Percentiles rank a stretch among this genome's conserved stretches.
Evolutionary conservation across 1,140 invertebrate species (phyloP).

Genomic region (Lepidurus couesii): DNA sequence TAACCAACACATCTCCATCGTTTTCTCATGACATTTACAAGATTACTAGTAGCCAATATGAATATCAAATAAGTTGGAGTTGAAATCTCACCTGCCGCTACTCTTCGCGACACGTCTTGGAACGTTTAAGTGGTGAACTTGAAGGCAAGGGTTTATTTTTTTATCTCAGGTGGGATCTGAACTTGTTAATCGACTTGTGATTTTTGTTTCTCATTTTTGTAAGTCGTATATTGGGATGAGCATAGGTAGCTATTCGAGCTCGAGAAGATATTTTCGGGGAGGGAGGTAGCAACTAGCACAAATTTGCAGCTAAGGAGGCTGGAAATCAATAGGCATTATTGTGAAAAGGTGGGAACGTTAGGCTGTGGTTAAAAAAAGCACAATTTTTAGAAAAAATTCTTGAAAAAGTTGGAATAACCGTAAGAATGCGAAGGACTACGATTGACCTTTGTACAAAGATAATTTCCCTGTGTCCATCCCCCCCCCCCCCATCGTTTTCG

Average conservation of each 20-base stretch:
- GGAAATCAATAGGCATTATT: constrained; percentile 13
- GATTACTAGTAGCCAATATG: constrained; percentile 21
- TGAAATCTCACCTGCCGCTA: constrained; percentile 14
- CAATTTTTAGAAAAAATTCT: background rate
- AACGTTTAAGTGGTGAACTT: constrained; percentile 18
- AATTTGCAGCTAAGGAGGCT: constrained; percentile 18
- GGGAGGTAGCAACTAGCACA: constrained; percentile 13
- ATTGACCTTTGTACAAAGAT: constrained; percentile 19
- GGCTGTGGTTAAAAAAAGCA: constrained; percentile 11
- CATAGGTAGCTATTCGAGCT: constrained; percentile 13
- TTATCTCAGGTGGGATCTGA: constrained; percentile 21
- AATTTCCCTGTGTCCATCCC: background rate
- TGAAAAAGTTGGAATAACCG: background rate
- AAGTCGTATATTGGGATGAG: constrained; percentile 8
- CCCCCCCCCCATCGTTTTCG: background rate
- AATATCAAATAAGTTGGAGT: constrained; percentile 22
- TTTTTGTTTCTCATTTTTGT: constrained; percentile 16
- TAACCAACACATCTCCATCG: background rate
- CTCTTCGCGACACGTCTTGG: background rate
- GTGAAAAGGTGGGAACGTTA: background rate
- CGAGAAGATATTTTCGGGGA: constrained; percentile 18
- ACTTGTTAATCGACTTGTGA: constrained; percentile 9
- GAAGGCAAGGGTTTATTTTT: constrained; percentile 14
- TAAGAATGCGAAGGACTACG: background rate
- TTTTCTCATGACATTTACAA: background rate